Percentiles rank a stretch among this genome's conserved stretches.
Evolutionary conservation across 2,888 invertebrate species (phyloP).

Genomic region (Esperia sulphurella): DNA sequence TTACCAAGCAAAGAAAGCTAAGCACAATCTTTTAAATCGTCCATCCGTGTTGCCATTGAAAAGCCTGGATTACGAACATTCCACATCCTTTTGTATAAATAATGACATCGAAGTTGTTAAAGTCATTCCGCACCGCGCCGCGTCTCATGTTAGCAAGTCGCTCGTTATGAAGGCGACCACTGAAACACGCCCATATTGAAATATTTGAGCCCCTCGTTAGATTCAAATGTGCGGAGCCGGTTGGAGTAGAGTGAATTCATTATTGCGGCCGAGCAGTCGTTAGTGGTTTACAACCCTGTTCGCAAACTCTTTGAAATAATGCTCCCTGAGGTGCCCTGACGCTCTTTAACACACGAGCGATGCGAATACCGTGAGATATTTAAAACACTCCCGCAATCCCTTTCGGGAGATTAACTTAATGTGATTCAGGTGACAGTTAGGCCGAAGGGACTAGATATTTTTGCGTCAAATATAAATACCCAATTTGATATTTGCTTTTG

Average conservation of each 20-base stretch:
- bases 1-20: too few species aligned
- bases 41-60: too few species aligned
- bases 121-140: background rate
- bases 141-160: background rate
- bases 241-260: constrained; percentile 65
- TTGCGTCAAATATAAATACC: background rate
- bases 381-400: constrained; percentile 8
- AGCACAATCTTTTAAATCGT: too few species aligned
- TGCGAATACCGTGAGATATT: constrained; percentile 6
- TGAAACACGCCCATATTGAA: constrained; percentile 32
- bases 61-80: too few species aligned
- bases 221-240: constrained; percentile 47
- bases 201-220: constrained; percentile 43
- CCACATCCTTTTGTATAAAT: background rate
- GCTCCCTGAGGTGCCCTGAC: constrained; percentile 51
- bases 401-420: constrained; percentile 1
- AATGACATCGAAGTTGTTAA: background rate
- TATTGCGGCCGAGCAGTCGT: constrained; percentile 67
- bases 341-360: constrained; percentile 27
- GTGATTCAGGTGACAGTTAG: constrained; percentile 2
- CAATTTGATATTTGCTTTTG: too few species aligned
- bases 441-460: background rate
- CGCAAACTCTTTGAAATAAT: constrained; percentile 68
- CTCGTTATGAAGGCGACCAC: constrained; percentile 9
- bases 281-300: constrained; percentile 68